phyloP scores from a whole-genome alignment of 1,140 invertebrate genomes.

The Akabosia matsudoensis region DNA sequence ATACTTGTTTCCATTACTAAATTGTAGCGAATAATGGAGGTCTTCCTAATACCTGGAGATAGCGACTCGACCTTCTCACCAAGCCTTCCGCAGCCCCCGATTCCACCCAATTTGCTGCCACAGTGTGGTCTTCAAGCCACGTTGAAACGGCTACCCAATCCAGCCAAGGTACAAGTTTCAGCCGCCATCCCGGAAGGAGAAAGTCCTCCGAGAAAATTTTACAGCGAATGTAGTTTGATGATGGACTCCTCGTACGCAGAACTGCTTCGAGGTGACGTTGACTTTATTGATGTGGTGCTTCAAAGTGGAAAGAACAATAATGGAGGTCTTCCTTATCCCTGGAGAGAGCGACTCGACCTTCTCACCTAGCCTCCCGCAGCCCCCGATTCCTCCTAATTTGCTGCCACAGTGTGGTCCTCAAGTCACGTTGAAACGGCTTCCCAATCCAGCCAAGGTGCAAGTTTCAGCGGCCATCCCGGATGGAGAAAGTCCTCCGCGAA shows the following conservation, averaged over 20 bases:
- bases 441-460: slow-evolving; percentile 37
- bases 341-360: slow-evolving; percentile 35
- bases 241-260: neutral
- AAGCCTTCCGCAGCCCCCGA: slow-evolving; percentile 39
- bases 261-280: neutral
- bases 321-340: slow-evolving; percentile 42
- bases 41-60: slow-evolving; percentile 39
- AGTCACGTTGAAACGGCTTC: slow-evolving; percentile 34
- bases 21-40: slow-evolving; percentile 43
- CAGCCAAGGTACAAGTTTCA: slow-evolving; percentile 27
- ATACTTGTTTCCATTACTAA: neutral
- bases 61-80: slow-evolving; percentile 35
- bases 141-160: slow-evolving; percentile 41
- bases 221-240: neutral
- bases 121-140: neutral
- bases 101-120: slow-evolving; percentile 38
- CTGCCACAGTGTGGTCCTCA: slow-evolving; percentile 21
- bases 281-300: slow-evolving; percentile 26
- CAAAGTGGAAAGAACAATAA: slow-evolving; percentile 38
- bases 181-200: neutral
- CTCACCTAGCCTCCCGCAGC: slow-evolving; percentile 38
- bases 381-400: slow-evolving; percentile 35
- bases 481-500: neutral
- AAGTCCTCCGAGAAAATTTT: neutral
- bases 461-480: neutral